These are phyloP conservation scores for Tanypteryx hageni DNA, from an alignment of 2,888 invertebrate species.

Conservation along the genomic window DNA sequence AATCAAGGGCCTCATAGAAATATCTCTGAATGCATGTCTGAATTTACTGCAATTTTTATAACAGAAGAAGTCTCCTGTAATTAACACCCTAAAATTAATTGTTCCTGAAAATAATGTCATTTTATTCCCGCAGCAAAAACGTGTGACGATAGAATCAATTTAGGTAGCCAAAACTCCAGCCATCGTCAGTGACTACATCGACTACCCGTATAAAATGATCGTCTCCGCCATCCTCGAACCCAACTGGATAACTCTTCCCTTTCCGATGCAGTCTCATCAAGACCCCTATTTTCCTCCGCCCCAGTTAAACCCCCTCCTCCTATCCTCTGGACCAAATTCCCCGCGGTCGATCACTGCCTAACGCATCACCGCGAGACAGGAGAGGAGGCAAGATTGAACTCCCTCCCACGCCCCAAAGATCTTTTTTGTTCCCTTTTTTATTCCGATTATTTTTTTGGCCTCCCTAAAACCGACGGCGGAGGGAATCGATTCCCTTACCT, in stretches of 20 bases:
- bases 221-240: background rate
- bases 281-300: background rate
- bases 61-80: too few species aligned
- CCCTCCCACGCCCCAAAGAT: background rate
- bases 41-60: too few species aligned
- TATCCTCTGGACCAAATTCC: background rate
- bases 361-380: background rate
- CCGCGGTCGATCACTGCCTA: background rate
- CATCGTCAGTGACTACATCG: background rate
- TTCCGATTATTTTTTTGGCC: background rate
- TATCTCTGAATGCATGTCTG: too few species aligned
- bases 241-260: background rate
- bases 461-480: background rate
- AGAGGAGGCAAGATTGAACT: background rate
- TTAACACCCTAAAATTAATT: too few species aligned
- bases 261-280: background rate
- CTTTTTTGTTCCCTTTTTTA: background rate
- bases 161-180: too few species aligned
- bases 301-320: background rate
- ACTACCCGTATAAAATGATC: background rate
- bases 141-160: too few species aligned
- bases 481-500: conserved; percentile 13
- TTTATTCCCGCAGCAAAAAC: too few species aligned
- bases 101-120: too few species aligned
- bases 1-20: too few species aligned